Evolutionary conservation across 2,888 invertebrate genomes (phyloP), one percentile per base, ranked within the genome.

Genomic region (Conchocele bisecta): DNA sequence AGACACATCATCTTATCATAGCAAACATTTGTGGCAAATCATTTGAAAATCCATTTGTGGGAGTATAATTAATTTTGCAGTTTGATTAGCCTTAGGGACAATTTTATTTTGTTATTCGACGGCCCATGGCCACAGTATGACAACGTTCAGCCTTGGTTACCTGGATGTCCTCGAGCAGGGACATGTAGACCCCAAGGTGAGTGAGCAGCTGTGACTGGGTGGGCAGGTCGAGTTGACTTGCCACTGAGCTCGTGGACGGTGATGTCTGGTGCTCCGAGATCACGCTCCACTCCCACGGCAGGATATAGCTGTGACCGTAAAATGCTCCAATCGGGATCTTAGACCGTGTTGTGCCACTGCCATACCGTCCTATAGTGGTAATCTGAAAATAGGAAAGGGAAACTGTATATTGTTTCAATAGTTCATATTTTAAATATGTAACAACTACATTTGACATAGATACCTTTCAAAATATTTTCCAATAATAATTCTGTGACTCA

Each of bases 241-340:
- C 56, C 6, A 61, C 57, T 35, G 70, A 68, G 11, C 69, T 64
- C 7, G 65, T 57, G 11, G 61, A 39, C 3, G 69, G 50, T 9
- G 73, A 46, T 2, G 42, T 41, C n/a, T 74, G 65, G 35, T 79
- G 75, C 41, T 81, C 81, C 22, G 67, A n/a, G 24, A 75, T 75
- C 42, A 71, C 61, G 64, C 80, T 85, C 86, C 85, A 86, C 77
- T 91, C 91, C 92, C 94, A 94, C 20, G 94, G 94, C 13, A 97
- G 92, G 57, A 90, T 88, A 2, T 96, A 94, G 41, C 96, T 94
- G 90, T 97, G 97, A 0, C 98, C 98, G 89, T 96, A 98, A 91
- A 97, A 98, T 91, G 95, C 95, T n/a, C 97, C 98, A 37, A 97
- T 92, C 0, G 97, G 97, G 75, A 98, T 96, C 92, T 96, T 95